These are phyloP conservation scores for Hyles lineata DNA, from an alignment of 2,888 invertebrate genomes.

Conservation along the genomic window DNA sequence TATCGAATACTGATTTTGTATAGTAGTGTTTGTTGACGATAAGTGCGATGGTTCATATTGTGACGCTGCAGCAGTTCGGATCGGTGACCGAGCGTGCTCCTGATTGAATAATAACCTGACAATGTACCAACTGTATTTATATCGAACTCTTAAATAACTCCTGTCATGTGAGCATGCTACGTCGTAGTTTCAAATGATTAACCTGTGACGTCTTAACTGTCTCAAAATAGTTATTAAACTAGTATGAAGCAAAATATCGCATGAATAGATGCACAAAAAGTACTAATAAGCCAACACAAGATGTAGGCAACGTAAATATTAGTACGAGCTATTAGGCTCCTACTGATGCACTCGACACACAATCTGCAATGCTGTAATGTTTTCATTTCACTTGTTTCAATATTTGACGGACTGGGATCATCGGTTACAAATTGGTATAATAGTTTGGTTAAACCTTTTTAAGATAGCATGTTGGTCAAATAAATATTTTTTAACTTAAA, in stretches of 20 bases:
- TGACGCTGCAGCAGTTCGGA: not conserved
- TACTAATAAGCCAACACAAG: no score
- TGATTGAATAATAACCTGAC: constrained; percentile 32
- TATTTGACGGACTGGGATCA: not conserved
- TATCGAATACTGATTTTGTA: constrained; percentile 2
- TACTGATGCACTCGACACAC: no score
- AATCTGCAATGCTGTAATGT: not conserved
- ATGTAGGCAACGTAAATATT: no score
- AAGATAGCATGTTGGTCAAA: not conserved
- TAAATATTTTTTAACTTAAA: not conserved
- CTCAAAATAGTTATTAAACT: not conserved
- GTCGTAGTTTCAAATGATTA: not conserved
- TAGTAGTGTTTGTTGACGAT: constrained; percentile 23
- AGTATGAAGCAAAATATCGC: not conserved
- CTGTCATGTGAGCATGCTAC: constrained; percentile 10
- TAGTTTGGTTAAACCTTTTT: not conserved
- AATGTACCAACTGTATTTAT: constrained; percentile 29
- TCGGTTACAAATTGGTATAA: not conserved
- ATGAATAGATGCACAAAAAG: no score
- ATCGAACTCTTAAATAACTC: constrained; percentile 27
- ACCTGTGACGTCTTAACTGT: not conserved
- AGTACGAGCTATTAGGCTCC: no score
- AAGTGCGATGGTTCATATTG: constrained; percentile 12
- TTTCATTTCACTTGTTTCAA: not conserved
- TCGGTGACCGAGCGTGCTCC: constrained; percentile 21